Conservation (phyloP, 1,140 invertebrate genomes). For the Drosophila erecta region DNA sequence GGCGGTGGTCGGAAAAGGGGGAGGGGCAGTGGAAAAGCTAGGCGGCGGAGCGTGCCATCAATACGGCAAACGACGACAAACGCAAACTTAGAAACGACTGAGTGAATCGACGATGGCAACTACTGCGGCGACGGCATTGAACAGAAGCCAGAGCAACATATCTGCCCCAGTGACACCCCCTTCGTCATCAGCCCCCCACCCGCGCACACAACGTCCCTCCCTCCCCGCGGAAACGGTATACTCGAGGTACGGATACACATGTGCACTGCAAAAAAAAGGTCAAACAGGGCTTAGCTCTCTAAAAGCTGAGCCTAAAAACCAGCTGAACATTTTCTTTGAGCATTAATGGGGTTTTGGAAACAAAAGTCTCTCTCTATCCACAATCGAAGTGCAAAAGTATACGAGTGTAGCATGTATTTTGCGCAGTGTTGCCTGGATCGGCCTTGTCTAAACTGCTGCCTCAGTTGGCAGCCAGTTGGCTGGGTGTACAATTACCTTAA, state of each 20-base stretch:
- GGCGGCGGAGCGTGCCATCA: slow-evolving; percentile 76
- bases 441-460: slow-evolving; percentile 55
- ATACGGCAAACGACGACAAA: slow-evolving; percentile 79
- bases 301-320: not conserved
- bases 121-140: slow-evolving; percentile 52
- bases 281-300: too few species aligned
- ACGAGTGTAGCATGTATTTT: not conserved
- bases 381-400: too few species aligned
- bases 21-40: slow-evolving; percentile 14
- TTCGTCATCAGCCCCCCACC: too few species aligned
- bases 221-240: slow-evolving; percentile 2
- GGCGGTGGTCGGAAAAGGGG: not conserved
- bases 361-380: too few species aligned
- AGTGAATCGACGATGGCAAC: slow-evolving; percentile 56
- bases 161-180: slow-evolving; percentile 11
- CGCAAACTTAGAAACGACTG: slow-evolving; percentile 73
- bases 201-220: not conserved
- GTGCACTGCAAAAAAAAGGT: slow-evolving; percentile 2
- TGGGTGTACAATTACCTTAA: slow-evolving; percentile 84
- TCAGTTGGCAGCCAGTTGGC: slow-evolving; percentile 35
- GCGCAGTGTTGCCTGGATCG: slow-evolving; percentile 18
- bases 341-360: too few species aligned
- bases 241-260: slow-evolving; percentile 42
- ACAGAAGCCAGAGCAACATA: slow-evolving; percentile 50
- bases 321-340: not conserved